Conservation (phyloP, 2,797 vertebrate genomes). For the Tauraco hartlaubi region DNA sequence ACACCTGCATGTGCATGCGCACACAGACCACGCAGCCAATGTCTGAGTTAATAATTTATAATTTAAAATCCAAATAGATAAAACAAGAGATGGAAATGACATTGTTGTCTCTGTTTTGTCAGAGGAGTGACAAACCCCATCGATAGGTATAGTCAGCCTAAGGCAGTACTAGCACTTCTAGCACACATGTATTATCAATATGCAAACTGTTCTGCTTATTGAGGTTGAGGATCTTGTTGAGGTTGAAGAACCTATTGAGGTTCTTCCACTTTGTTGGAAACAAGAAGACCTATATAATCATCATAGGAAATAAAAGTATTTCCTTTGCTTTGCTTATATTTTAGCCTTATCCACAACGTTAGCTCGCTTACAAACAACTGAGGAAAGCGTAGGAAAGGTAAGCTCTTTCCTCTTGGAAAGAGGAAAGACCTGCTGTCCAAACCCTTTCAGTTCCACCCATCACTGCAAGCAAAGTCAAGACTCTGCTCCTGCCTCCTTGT, state of each 20-base stretch:
- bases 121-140: background rate
- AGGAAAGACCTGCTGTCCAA: background rate
- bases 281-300: background rate
- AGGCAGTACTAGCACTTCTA: background rate
- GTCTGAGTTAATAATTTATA: background rate
- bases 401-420: background rate
- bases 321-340: background rate
- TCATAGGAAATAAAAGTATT: background rate
- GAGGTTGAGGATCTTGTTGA: too few relatives aligned
- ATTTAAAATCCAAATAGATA: background rate
- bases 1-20: rapidly evolving
- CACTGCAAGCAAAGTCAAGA: background rate
- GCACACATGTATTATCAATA: background rate
- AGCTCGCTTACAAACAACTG: background rate
- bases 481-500: background rate
- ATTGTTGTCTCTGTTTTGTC: background rate
- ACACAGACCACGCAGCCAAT: background rate
- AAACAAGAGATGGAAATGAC: background rate
- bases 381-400: background rate
- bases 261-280: background rate
- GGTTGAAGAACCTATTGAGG: background rate
- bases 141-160: background rate
- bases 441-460: background rate
- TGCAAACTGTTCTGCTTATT: background rate
- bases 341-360: background rate